These are phyloP conservation scores for Epicauta chinensis DNA, from an alignment of 1,140 invertebrate genomes.

Conservation along the genomic window DNA sequence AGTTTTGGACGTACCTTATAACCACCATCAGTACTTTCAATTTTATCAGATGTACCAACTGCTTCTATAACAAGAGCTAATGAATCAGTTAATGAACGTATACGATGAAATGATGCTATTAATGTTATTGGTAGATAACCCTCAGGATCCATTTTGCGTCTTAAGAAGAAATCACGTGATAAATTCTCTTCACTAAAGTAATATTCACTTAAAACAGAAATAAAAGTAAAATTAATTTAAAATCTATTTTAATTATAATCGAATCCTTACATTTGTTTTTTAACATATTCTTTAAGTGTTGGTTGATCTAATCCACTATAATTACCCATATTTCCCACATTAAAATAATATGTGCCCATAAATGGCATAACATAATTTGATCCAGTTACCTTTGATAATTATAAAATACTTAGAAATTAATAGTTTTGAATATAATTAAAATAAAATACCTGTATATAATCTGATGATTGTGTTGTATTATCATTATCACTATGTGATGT, in stretches of 20 bases:
- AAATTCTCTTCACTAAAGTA: constrained; percentile 99
- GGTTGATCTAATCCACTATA: constrained; percentile 49
- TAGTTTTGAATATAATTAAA: background rate
- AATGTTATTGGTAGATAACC: constrained; percentile 89
- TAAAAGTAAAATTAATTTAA: constrained; percentile 12
- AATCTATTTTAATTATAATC: background rate
- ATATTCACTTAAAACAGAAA: constrained; percentile 79
- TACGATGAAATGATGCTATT: constrained; percentile 93
- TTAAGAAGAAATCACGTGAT: constrained; percentile 90
- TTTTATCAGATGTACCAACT: constrained; percentile 70
- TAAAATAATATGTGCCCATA: constrained; percentile 57
- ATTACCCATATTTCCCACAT: constrained; percentile 45
- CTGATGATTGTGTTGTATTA: constrained; percentile 38
- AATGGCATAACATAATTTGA: constrained; percentile 50
- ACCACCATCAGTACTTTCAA: constrained; percentile 72
- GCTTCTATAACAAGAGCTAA: constrained; percentile 74
- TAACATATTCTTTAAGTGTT: constrained; percentile 69
- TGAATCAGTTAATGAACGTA: constrained; percentile 82
- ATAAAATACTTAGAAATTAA: constrained; percentile 1
- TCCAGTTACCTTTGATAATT: constrained; percentile 13
- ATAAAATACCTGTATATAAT: constrained; percentile 46
- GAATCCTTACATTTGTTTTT: constrained; percentile 71
- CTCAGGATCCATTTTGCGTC: constrained; percentile 91
- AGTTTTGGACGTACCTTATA: constrained; percentile 46
- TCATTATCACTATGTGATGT: constrained; percentile 40